phyloP scores from a whole-genome alignment of 2,888 invertebrate species.

The Amblyjoppa fuscipennis region DNA sequence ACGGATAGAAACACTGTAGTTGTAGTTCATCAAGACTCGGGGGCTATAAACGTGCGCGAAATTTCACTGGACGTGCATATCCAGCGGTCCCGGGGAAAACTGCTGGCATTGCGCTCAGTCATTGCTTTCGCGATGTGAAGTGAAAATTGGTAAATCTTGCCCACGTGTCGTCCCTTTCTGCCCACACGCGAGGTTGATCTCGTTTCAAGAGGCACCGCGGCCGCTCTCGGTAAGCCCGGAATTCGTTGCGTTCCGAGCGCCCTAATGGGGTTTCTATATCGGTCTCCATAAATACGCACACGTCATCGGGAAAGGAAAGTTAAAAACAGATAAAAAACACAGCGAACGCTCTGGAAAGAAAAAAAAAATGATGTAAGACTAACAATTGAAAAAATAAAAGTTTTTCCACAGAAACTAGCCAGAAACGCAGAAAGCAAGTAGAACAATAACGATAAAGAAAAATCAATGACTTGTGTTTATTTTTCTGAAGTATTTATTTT shows the following conservation, averaged over 20 bases:
- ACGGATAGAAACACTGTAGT: too few species aligned
- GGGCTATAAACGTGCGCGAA: constrained; percentile 75
- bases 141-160: constrained; percentile 47
- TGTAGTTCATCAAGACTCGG: constrained; percentile 71
- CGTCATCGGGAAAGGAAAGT: constrained; percentile 48
- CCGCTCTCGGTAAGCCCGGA: constrained; percentile 39
- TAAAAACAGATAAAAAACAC: constrained; percentile 2
- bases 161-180: constrained; percentile 51
- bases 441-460: too few species aligned
- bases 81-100: not conserved
- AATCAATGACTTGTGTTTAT: too few species aligned
- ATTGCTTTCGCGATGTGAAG: not conserved
- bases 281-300: constrained; percentile 61
- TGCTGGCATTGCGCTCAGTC: not conserved
- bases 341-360: constrained; percentile 1
- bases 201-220: constrained; percentile 50
- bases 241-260: constrained; percentile 35
- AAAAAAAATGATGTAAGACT: constrained; percentile 27
- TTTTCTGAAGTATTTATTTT: too few species aligned
- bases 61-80: not conserved
- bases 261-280: constrained; percentile 64
- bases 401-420: not conserved
- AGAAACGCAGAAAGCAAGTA: not conserved
- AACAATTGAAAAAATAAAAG: constrained; percentile 12
- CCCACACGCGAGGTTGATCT: constrained; percentile 51